Evolutionary conservation across 2,797 vertebrate species (phyloP).

Genomic region (Enteromius anoplus): DNA sequence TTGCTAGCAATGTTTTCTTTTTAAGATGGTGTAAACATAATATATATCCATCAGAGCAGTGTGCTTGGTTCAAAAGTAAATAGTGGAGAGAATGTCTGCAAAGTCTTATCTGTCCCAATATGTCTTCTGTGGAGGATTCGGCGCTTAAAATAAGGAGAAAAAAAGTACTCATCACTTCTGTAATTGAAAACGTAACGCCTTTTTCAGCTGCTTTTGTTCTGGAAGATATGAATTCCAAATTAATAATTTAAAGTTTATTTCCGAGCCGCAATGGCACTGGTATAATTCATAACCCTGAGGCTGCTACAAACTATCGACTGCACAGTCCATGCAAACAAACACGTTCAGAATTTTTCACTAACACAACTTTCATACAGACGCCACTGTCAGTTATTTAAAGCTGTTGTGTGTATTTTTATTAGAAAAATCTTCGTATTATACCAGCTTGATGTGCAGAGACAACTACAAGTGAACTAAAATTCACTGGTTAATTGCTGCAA

Average conservation of each 20-base stretch:
- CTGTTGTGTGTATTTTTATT: neutral
- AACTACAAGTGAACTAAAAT: neutral
- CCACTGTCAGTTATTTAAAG: neutral
- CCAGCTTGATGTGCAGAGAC: neutral
- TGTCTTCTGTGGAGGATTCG: constrained; percentile 15
- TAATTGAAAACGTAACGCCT: constrained; percentile 21
- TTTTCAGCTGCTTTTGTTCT: constrained; percentile 1
- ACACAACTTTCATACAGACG: neutral
- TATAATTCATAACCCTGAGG: constrained; percentile 3
- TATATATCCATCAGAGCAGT: neutral
- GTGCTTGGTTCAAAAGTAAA: neutral
- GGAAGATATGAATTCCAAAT: constrained; percentile 21
- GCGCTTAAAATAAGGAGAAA: neutral
- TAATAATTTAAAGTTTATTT: constrained; percentile 23
- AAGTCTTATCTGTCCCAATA: constrained; percentile 1
- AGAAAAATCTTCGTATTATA: neutral
- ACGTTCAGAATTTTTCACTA: neutral
- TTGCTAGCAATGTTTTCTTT: neutral
- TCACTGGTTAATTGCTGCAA: neutral
- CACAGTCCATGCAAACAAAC: neutral
- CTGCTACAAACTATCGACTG: neutral
- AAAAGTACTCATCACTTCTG: neutral
- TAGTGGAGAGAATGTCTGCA: neutral
- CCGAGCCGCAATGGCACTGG: neutral
- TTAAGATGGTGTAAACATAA: constrained; percentile 4